A percentile compares a stretch with the other conserved stretches of the same genome.
phyloP scores from a whole-genome alignment of 2,113 vertebrate genomes.

The Ammodytes marinus region DNA sequence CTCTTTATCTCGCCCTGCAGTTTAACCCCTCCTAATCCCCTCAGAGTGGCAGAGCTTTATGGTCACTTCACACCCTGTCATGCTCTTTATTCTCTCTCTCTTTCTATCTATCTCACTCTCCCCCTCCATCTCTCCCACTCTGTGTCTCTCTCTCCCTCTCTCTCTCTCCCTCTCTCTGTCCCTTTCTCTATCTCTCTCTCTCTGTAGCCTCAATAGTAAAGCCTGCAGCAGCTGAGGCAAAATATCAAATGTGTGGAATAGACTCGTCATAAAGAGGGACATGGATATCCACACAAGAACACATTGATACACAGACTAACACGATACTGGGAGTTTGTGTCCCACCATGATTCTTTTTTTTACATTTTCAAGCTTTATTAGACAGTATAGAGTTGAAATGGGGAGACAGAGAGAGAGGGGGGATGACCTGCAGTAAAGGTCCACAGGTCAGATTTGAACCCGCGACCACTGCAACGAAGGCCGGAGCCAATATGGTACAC shows the following conservation, averaged over 20 bases:
- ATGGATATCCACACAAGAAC: conserved; percentile 5
- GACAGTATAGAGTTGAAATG: too few relatives aligned
- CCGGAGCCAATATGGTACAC: too few relatives aligned
- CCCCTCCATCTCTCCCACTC: too few relatives aligned
- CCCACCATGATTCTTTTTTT: background rate
- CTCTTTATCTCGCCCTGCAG: conserved; percentile 57
- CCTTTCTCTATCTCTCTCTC: conserved; percentile 17
- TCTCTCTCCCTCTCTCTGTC: background rate
- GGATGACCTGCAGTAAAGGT: too few relatives aligned
- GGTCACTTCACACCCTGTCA: conserved; percentile 72
- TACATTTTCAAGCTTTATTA: background rate
- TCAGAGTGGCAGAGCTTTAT: conserved; percentile 63
- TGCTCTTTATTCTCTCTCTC: conserved; percentile 46
- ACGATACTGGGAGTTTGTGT: background rate
- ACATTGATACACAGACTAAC: background rate
- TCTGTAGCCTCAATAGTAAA: conserved; percentile 58
- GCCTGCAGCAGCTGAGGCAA: conserved; percentile 52
- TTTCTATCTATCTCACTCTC: background rate
- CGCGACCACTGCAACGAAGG: too few relatives aligned
- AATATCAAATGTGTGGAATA: conserved; percentile 50
- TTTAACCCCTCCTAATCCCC: conserved; percentile 79
- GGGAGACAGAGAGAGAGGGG: too few relatives aligned
- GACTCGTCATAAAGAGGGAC: conserved; percentile 32
- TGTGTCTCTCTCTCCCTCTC: background rate
- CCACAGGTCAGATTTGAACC: too few relatives aligned